phyloP scores from a whole-genome alignment of 2,797 vertebrate genomes.

The Manis javanica region DNA sequence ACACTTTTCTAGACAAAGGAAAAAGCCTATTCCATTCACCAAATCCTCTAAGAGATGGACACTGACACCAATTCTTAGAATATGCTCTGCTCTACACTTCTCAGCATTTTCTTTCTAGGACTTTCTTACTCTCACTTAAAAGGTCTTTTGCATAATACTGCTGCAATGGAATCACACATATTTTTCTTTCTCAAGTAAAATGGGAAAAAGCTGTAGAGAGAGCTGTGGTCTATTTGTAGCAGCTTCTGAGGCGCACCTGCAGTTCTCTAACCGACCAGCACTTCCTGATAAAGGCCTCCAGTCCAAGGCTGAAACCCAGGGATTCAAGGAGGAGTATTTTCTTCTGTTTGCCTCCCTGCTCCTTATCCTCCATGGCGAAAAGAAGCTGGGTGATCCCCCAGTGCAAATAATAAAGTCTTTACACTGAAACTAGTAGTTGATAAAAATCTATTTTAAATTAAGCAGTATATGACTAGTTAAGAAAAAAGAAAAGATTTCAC shows the following conservation, averaged over 20 bases:
- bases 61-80: not conserved
- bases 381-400: not conserved
- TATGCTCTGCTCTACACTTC: not conserved
- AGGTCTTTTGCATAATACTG: not conserved
- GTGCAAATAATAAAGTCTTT: not conserved
- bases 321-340: not conserved
- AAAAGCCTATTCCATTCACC: not conserved
- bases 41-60: not conserved
- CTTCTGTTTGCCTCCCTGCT: not conserved
- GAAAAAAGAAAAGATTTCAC: not conserved
- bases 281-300: not conserved
- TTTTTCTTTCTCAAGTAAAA: conserved; percentile 29
- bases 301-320: not conserved
- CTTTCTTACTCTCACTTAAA: conserved; percentile 9
- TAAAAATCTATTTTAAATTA: not conserved
- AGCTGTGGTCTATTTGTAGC: not conserved
- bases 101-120: conserved; percentile 40
- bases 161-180: not conserved
- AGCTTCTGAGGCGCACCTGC: not conserved
- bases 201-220: not conserved
- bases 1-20: not conserved
- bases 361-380: not conserved
- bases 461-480: not conserved
- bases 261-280: not conserved
- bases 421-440: not conserved